A percentile compares a stretch with the other conserved stretches of the same genome.
Evolutionary conservation across 2,113 vertebrate species (phyloP).

Genomic region (Ictalurus punctatus): DNA sequence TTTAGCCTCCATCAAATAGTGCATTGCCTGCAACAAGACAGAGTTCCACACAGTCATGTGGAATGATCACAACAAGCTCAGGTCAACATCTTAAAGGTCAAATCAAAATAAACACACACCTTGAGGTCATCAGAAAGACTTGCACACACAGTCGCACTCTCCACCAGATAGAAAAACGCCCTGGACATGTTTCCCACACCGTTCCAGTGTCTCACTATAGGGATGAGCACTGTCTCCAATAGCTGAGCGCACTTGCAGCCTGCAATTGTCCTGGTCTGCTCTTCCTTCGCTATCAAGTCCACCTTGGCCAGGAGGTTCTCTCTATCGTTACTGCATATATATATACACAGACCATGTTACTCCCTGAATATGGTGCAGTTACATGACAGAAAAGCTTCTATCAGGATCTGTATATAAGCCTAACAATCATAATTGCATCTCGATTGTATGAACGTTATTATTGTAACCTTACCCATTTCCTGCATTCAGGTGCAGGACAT

Average conservation of each 20-base stretch:
- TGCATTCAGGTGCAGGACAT: background rate
- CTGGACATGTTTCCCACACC: conserved; percentile 39
- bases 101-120: conserved; percentile 31
- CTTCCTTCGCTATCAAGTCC: conserved; percentile 5
- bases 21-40: conserved; percentile 26
- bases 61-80: background rate
- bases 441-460: too few relatives aligned
- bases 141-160: conserved; percentile 36
- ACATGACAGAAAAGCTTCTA: background rate
- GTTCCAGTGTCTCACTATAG: conserved; percentile 46
- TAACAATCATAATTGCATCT: too few relatives aligned
- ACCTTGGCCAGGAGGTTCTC: background rate
- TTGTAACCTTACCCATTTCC: conserved; percentile 1
- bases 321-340: background rate
- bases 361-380: background rate
- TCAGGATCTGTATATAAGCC: too few relatives aligned
- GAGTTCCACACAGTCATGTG: background rate
- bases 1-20: conserved; percentile 36
- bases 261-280: background rate
- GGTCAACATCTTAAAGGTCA: background rate
- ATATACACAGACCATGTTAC: background rate
- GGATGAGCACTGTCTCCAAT: conserved; percentile 39
- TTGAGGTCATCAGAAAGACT: conserved; percentile 39
- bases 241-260: conserved; percentile 30
- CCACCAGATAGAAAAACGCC: conserved; percentile 49